Conservation (phyloP, 2,888 invertebrate genomes). For the Neoscelio sp. region DNA sequence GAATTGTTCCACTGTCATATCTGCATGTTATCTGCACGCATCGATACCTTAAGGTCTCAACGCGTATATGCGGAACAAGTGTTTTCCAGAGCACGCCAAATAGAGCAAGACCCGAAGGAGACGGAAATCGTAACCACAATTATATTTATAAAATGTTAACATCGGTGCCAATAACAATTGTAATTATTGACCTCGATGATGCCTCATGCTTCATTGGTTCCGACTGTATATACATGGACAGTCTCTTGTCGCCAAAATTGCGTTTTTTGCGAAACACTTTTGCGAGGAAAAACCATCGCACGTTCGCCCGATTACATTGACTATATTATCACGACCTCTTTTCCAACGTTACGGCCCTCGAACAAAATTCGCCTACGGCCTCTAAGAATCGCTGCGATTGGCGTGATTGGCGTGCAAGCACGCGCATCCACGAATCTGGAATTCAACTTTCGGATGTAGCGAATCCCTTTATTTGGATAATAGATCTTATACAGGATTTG, state of each 20-base stretch:
- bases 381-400: slow-evolving; percentile 74
- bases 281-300: slow-evolving; percentile 48
- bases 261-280: slow-evolving; percentile 31
- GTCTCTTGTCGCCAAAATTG: slow-evolving; percentile 55
- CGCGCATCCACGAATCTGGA: slow-evolving; percentile 62
- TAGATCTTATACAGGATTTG: too few relatives aligned
- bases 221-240: slow-evolving; percentile 33
- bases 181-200: slow-evolving; percentile 65
- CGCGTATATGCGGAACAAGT: slow-evolving; percentile 49
- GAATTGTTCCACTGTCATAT: slow-evolving; percentile 9
- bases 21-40: slow-evolving; percentile 6
- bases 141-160: slow-evolving; percentile 62
- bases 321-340: slow-evolving; percentile 74
- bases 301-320: slow-evolving; percentile 50
- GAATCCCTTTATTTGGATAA: slow-evolving; percentile 28
- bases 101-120: slow-evolving; percentile 70
- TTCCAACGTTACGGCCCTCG: slow-evolving; percentile 71
- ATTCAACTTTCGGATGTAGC: slow-evolving; percentile 47
- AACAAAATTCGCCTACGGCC: slow-evolving; percentile 75
- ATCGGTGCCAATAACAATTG: slow-evolving; percentile 65
- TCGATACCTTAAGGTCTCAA: slow-evolving; percentile 35
- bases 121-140: slow-evolving; percentile 66
- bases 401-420: slow-evolving; percentile 70
- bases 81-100: slow-evolving; percentile 56
- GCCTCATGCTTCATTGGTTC: slow-evolving; percentile 41